These are phyloP conservation scores for Camponotus vicinus DNA, from an alignment of 1,140 invertebrate species.

Conservation along the genomic window DNA sequence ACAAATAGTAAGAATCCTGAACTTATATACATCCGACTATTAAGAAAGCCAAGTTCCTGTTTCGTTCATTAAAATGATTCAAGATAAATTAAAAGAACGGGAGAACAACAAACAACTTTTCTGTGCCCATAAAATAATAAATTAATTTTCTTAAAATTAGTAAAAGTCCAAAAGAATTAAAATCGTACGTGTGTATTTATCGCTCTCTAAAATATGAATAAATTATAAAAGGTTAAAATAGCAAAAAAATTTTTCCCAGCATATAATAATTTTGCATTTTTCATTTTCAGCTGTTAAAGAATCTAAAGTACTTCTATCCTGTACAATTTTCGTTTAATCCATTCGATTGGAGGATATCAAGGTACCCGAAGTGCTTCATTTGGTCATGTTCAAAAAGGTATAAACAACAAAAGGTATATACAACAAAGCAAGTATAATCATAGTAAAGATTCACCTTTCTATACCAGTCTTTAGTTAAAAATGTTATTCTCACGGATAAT, in stretches of 20 bases:
- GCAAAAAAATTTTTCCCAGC: neutral
- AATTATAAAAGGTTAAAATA: neutral
- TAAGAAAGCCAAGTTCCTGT: constrained; percentile 95
- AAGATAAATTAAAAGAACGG: constrained; percentile 90
- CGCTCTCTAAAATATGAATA: neutral
- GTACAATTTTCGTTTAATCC: constrained; percentile 93
- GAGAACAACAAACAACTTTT: constrained; percentile 87
- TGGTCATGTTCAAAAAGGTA: constrained; percentile 88
- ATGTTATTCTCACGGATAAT: constrained; percentile 53
- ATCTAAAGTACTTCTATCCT: constrained; percentile 94
- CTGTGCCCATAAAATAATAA: neutral
- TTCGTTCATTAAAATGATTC: constrained; percentile 95
- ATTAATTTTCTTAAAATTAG: neutral
- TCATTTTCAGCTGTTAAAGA: constrained; percentile 92
- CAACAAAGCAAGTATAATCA: constrained; percentile 22
- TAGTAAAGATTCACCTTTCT: constrained; percentile 28
- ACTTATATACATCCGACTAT: constrained; percentile 96
- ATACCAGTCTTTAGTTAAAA: constrained; percentile 69
- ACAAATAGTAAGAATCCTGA: constrained; percentile 95
- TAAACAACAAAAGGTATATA: constrained; percentile 79
- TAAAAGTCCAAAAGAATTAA: neutral
- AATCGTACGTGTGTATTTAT: neutral
- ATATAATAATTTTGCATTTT: neutral
- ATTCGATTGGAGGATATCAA: constrained; percentile 96
- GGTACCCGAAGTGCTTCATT: constrained; percentile 92